Percentiles rank a stretch among this genome's conserved stretches.
These are phyloP conservation scores for Paramormyrops hopkinsi DNA, from an alignment of 2,797 vertebrate species.

Conservation along the genomic window DNA sequence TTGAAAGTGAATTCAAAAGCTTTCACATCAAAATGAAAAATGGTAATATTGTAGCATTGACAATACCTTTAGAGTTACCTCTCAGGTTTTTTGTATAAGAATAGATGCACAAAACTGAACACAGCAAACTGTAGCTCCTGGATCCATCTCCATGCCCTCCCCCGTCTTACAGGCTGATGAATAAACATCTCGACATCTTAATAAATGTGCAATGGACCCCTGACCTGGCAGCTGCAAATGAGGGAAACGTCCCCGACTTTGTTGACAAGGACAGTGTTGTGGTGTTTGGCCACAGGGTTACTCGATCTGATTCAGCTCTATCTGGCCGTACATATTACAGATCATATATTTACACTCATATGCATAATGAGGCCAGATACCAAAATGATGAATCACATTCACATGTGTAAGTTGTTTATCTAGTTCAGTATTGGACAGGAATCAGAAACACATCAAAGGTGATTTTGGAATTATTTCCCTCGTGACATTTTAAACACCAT, in stretches of 20 bases:
- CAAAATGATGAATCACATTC: not conserved
- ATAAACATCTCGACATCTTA: not conserved
- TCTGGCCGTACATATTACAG: not conserved
- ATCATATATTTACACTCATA: not conserved
- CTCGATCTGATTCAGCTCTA: not conserved
- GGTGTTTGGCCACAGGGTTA: not conserved
- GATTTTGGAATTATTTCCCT: not conserved
- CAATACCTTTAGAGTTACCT: not conserved
- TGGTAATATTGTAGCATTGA: not conserved
- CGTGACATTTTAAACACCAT: not conserved
- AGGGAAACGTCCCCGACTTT: not conserved
- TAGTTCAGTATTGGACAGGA: not conserved
- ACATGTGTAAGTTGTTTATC: not conserved
- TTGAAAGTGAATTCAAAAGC: slow-evolving; percentile 4
- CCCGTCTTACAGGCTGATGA: not conserved
- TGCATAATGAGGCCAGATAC: not conserved
- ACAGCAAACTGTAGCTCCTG: not conserved
- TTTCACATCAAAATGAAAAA: not conserved
- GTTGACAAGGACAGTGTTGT: not conserved
- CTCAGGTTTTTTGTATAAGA: not conserved
- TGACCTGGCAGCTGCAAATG: not conserved
- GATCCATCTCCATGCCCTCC: not conserved
- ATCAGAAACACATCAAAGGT: not conserved
- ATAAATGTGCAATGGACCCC: not conserved
- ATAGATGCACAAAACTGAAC: not conserved